Base-by-base conservation (phyloP, 2,888 invertebrate genomes). In the Xanthorhoe spadicearia region DNA sequence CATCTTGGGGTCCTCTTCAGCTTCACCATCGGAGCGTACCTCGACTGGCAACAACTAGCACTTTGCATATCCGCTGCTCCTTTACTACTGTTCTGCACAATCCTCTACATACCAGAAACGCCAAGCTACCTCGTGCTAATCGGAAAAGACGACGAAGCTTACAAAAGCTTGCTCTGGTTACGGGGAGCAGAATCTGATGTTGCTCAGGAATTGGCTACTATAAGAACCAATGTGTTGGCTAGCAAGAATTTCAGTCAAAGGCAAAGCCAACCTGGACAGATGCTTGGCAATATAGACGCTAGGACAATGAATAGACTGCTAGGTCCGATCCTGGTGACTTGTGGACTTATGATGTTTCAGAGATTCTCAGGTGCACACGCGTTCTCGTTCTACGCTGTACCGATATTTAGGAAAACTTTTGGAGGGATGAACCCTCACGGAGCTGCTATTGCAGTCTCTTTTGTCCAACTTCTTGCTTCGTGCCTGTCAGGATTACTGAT, bases 341-440 rank as follows among this genome's bases (percentile, higher is more conserved):
- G 97, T 81, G 96, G 96, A 18, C 93, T 98, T 73, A 98, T 98
- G 97, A 96, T 97, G 90, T 97, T 98, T 83, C 98, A 98, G 83
- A 94, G 98, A 65, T 96, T 96, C 78, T 94, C 96, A 49, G 97
- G 97, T 13, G 97, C 97, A 43, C 97, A 97, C 77, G 96, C 97
- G 54, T 97, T 97, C 84, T 96, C 96, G 74, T 97, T 97, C 83
- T 97, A 97, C 86, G 97, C 97, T 55, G 97, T 97, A 10, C 95
- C 96, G 62, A 98, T 98, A 77, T 97, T 98, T 85, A 94, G 96
- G 71, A 96, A 96, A 85, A 97, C 98, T 18, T 96, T 97, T 72
- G 96, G 95, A 35, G 96, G 95, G 7, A 96, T 97, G 90, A 96
- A 97, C 81, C 97, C 97, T 5, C 97, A 97, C 75, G 95, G 96